A percentile compares a stretch with the other conserved stretches of the same genome.
Conservation (phyloP, 1,140 invertebrate genomes). For the Wasmannia auropunctata region DNA sequence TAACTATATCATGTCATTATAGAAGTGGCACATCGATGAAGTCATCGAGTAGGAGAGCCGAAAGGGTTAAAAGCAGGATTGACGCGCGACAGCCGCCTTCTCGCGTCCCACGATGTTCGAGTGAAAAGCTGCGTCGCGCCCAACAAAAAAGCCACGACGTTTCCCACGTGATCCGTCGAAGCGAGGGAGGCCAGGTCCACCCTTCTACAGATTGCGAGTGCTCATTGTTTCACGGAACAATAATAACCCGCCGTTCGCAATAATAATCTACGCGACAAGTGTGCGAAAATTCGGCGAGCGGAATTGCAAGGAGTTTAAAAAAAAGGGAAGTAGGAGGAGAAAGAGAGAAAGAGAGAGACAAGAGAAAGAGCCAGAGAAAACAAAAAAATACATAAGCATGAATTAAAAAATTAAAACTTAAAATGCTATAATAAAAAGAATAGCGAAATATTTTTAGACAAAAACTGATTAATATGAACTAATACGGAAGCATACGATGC, state of each 20-base stretch:
- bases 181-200: slow-evolving; percentile 69
- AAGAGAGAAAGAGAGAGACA: neutral
- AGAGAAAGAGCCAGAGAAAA: neutral
- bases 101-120: slow-evolving; percentile 21
- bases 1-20: no score
- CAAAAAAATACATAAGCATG: neutral
- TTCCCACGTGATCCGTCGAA: slow-evolving; percentile 79
- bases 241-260: slow-evolving; percentile 70
- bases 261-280: slow-evolving; percentile 73
- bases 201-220: slow-evolving; percentile 66
- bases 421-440: neutral
- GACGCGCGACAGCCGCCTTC: slow-evolving; percentile 12
- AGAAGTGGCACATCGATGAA: neutral
- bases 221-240: slow-evolving; percentile 79
- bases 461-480: neutral
- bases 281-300: slow-evolving; percentile 73
- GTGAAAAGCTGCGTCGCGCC: slow-evolving; percentile 1
- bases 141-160: slow-evolving; percentile 57
- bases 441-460: neutral
- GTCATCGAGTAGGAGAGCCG: neutral
- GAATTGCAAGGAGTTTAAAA: slow-evolving; percentile 2
- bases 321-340: neutral
- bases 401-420: neutral
- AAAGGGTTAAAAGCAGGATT: neutral
- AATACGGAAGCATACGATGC: neutral